Evolutionary conservation across 2,113 vertebrate genomes (phyloP).

Genomic region (Chaetodon trifascialis): DNA sequence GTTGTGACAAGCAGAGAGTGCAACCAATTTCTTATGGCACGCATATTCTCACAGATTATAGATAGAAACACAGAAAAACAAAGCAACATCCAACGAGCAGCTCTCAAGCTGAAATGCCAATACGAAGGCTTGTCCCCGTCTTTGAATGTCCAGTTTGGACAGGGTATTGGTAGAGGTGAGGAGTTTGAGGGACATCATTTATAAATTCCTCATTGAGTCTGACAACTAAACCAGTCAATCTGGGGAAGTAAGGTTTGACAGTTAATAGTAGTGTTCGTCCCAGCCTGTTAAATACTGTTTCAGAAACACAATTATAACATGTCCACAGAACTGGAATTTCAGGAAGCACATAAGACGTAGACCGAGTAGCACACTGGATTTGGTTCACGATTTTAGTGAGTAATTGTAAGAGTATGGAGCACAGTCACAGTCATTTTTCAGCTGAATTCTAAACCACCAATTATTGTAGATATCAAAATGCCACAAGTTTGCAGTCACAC

Average conservation of each 20-base stretch:
- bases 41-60: slow-evolving; percentile 33
- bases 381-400: not conserved
- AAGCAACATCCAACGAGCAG: slow-evolving; percentile 4
- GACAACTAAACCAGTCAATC: not conserved
- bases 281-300: not conserved
- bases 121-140: slow-evolving; percentile 3
- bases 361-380: not conserved
- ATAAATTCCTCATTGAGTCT: no score
- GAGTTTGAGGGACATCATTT: not conserved
- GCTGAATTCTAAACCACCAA: not conserved
- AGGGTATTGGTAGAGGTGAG: not conserved
- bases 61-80: slow-evolving; percentile 11
- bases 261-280: not conserved
- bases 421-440: not conserved
- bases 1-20: slow-evolving; percentile 55
- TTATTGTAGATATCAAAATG: slow-evolving; percentile 32
- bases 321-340: not conserved
- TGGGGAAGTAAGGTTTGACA: not conserved
- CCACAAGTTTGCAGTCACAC: not conserved
- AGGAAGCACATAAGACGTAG: not conserved
- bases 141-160: not conserved
- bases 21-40: slow-evolving; percentile 36
- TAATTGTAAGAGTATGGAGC: not conserved
- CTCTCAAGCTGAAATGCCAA: slow-evolving; percentile 19
- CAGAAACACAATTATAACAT: not conserved